Percentiles rank a stretch among this genome's conserved stretches.
phyloP scores from a whole-genome alignment of 2,797 vertebrate genomes.

The Uromys caudimaculatus region DNA sequence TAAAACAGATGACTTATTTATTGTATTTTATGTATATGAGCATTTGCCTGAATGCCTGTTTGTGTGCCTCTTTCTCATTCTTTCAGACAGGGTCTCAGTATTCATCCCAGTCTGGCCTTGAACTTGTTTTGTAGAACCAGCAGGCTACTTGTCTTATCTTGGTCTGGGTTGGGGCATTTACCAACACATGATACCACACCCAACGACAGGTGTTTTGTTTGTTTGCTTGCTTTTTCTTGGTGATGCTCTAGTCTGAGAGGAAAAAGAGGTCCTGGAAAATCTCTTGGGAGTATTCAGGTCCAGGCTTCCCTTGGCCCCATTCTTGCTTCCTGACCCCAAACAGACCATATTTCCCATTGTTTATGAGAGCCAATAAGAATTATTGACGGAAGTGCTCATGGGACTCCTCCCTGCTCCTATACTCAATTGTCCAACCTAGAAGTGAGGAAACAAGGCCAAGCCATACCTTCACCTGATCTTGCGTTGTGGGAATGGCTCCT shows the following conservation, averaged over 20 bases:
- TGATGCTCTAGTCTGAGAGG: constrained; percentile 4
- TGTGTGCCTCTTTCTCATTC: neutral
- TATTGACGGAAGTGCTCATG: neutral
- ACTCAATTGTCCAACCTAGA: neutral
- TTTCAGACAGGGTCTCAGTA: neutral
- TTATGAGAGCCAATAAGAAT: neutral
- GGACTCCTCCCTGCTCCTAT: neutral
- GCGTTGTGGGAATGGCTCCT: neutral
- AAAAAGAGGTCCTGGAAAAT: neutral
- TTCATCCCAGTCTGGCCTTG: neutral
- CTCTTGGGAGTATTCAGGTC: neutral
- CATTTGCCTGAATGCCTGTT: no score
- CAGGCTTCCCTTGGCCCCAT: neutral
- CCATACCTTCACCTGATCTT: neutral
- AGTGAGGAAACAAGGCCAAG: neutral
- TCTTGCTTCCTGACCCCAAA: neutral
- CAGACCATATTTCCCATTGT: neutral
- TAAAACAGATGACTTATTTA: neutral
- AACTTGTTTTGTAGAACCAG: neutral
- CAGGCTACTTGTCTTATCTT: neutral
- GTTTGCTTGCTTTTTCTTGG: constrained; percentile 8
- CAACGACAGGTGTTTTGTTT: neutral
- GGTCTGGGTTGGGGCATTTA: neutral
- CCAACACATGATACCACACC: neutral
- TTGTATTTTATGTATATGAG: neutral